Evolutionary conservation across 2,113 vertebrate genomes (phyloP).

Genomic region (Rhea americana): DNA sequence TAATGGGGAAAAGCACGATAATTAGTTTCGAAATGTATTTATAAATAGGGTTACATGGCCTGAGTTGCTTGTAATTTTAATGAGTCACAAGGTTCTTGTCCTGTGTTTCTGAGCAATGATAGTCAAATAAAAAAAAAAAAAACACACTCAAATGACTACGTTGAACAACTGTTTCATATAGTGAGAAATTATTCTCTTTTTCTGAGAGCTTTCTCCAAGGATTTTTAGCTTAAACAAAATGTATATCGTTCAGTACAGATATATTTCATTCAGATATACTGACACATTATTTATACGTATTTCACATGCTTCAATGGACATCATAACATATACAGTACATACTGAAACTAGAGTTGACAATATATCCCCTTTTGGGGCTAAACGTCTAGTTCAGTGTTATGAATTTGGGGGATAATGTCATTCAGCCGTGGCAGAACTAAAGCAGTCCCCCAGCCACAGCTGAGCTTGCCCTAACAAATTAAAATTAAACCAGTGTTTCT

Average conservation of each 20-base stretch:
- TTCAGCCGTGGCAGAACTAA: slow-evolving; percentile 45
- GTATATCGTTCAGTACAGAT: not conserved
- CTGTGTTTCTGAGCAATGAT: not conserved
- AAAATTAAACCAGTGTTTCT: slow-evolving; percentile 56
- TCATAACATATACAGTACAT: slow-evolving; percentile 51
- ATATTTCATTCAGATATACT: slow-evolving; percentile 43
- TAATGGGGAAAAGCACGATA: not conserved
- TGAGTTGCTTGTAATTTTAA: not conserved
- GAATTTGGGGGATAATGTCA: slow-evolving; percentile 65
- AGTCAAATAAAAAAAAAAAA: not conserved
- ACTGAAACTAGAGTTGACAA: slow-evolving; percentile 49
- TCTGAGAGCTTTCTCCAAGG: slow-evolving; percentile 26
- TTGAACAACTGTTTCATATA: slow-evolving; percentile 9
- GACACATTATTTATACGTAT: slow-evolving; percentile 59
- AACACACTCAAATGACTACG: not conserved
- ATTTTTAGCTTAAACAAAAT: slow-evolving; percentile 39
- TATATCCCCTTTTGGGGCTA: slow-evolving; percentile 57
- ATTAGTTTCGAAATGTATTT: not conserved
- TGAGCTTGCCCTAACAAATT: slow-evolving; percentile 59
- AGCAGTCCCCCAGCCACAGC: slow-evolving; percentile 35
- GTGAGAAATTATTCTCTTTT: slow-evolving; percentile 4
- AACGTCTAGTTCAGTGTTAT: slow-evolving; percentile 53
- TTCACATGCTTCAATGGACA: slow-evolving; percentile 58
- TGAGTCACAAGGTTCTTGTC: not conserved
- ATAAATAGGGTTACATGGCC: not conserved